phyloP scores from a whole-genome alignment of 2,113 vertebrate species.

The Neolamprologus ventralis region DNA sequence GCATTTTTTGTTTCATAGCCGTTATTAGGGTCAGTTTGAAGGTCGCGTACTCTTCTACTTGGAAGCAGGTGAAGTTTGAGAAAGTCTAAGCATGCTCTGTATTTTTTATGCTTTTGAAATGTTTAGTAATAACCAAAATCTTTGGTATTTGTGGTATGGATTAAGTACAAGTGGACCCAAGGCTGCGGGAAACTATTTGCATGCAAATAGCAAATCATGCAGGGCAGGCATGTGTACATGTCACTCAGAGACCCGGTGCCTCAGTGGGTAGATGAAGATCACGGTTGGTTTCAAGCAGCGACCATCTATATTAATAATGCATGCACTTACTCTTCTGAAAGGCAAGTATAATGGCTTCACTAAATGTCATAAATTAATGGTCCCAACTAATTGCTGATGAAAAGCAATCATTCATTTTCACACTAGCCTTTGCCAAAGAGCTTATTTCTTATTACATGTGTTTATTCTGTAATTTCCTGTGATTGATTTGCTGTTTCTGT shows the following conservation, averaged over 20 bases:
- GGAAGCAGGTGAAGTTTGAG: background rate
- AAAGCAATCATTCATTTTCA: background rate
- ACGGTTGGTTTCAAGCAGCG: background rate
- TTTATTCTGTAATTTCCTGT: constrained; percentile 17
- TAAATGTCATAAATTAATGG: background rate
- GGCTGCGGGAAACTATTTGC: background rate
- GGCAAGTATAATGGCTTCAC: background rate
- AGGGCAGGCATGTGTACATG: background rate
- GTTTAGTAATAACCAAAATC: background rate
- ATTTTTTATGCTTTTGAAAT: background rate
- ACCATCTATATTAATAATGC: constrained; percentile 2
- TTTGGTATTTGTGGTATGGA: background rate
- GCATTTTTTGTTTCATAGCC: background rate
- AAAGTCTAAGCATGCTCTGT: background rate
- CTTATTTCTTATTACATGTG: background rate
- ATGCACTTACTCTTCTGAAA: background rate
- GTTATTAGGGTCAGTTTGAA: fast-evolving
- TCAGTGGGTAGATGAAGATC: background rate
- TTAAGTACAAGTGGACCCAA: background rate
- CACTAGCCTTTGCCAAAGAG: background rate
- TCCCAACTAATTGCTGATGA: constrained; percentile 16
- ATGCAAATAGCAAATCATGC: background rate
- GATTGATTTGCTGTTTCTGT: constrained; percentile 14
- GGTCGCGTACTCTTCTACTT: fast-evolving
- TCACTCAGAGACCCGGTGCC: background rate